Evolutionary conservation across 2,113 vertebrate species (phyloP).

Genomic region (Gasterosteus nipponicus): DNA sequence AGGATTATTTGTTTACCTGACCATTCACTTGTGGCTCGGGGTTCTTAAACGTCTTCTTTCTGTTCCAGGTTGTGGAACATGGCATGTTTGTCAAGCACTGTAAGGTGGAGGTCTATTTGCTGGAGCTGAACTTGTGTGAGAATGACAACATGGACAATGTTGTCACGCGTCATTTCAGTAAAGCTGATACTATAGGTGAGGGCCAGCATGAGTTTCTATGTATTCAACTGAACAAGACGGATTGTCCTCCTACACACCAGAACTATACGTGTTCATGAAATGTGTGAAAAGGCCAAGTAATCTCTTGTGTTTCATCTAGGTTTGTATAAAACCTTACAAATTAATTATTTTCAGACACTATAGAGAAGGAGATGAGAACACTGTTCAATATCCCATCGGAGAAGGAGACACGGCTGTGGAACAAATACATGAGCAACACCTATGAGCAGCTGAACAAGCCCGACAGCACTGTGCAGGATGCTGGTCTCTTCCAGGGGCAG

Average conservation of each 20-base stretch:
- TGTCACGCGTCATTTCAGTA: constrained; percentile 93
- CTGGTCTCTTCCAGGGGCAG: constrained; percentile 95
- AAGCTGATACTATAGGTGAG: constrained; percentile 94
- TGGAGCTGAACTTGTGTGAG: constrained; percentile 95
- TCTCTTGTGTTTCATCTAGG: too few species aligned
- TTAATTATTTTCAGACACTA: constrained; percentile 82
- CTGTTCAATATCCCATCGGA: constrained; percentile 90
- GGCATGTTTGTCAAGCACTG: constrained; percentile 98
- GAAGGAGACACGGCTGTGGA: constrained; percentile 95
- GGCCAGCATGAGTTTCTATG: not conserved
- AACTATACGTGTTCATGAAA: not conserved
- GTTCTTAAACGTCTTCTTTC: constrained; percentile 6
- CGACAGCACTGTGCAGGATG: constrained; percentile 95
- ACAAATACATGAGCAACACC: constrained; percentile 93
- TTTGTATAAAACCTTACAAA: not conserved
- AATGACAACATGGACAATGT: constrained; percentile 89
- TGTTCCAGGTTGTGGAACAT: constrained; percentile 91
- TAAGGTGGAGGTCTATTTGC: constrained; percentile 97
- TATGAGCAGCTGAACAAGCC: constrained; percentile 93
- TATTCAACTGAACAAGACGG: not conserved
- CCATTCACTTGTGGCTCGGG: not conserved
- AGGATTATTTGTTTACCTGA: not conserved
- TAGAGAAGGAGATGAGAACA: constrained; percentile 94
- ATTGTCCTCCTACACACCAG: too few species aligned
- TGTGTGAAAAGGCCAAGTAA: not conserved